These are phyloP conservation scores for Rynchops niger DNA, from an alignment of 2,113 vertebrate species.

Conservation along the genomic window DNA sequence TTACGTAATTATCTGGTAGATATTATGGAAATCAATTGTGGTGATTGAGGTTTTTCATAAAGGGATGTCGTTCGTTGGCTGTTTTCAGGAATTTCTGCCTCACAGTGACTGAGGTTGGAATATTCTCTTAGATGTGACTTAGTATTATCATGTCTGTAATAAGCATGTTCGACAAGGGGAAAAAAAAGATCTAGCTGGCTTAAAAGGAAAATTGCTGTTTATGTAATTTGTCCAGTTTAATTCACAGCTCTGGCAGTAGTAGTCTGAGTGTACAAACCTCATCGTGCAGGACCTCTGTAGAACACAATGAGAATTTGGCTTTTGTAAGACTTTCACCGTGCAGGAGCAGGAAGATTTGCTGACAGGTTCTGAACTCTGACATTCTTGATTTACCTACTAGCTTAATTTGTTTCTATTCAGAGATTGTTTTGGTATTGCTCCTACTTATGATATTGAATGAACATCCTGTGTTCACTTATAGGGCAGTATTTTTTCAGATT, in stretches of 20 bases:
- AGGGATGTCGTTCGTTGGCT: not conserved
- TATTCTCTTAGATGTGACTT: not conserved
- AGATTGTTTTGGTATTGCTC: not conserved
- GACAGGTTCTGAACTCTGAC: not conserved
- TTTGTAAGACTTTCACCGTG: not conserved
- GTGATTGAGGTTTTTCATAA: not conserved
- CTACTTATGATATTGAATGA: not conserved
- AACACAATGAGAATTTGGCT: not conserved
- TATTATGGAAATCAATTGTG: not conserved
- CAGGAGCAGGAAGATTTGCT: not conserved
- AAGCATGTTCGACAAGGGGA: not conserved
- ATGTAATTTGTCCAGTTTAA: not conserved
- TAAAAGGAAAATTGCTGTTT: not conserved
- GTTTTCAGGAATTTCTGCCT: not conserved
- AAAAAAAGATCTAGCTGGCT: not conserved
- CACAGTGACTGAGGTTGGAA: not conserved
- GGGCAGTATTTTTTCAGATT: not conserved
- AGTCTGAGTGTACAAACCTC: not conserved
- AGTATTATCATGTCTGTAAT: not conserved
- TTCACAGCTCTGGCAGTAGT: not conserved
- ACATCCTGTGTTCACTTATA: not conserved
- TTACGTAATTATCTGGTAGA: not conserved
- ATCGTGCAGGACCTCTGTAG: not conserved
- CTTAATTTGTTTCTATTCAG: not conserved
- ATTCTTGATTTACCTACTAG: not conserved